Percentiles rank a stretch among this genome's conserved stretches.
phyloP scores from a whole-genome alignment of 2,797 vertebrate genomes.

The Rhabdomys pumilio region DNA sequence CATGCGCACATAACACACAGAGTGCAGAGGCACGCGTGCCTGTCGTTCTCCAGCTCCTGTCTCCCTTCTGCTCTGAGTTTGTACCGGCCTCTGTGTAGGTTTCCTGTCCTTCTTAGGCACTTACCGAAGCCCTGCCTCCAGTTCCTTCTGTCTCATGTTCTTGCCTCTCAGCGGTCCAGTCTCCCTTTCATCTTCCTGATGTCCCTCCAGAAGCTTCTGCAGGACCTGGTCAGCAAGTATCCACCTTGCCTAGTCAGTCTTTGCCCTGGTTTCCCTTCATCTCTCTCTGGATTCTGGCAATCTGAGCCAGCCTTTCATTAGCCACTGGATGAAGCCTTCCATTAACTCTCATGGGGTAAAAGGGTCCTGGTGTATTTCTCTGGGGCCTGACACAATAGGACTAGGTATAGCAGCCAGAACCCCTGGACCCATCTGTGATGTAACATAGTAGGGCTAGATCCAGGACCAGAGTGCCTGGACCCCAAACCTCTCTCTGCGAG shows the following conservation, averaged over 20 bases:
- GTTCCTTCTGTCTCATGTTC: no score
- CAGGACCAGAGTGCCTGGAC: neutral
- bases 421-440: neutral
- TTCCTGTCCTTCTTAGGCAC: neutral
- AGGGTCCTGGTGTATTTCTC: neutral
- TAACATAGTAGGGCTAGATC: neutral
- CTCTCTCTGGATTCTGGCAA: neutral
- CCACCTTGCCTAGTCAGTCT: neutral
- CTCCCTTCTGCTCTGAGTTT: neutral
- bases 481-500: neutral
- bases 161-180: neutral
- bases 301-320: neutral
- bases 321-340: neutral
- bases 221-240: rapidly evolving
- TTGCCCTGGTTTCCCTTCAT: neutral
- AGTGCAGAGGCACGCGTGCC: rapidly evolving
- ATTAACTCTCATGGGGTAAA: neutral
- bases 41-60: rapidly evolving
- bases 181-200: rapidly evolving
- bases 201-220: conserved; percentile 4
- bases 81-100: neutral
- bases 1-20: neutral
- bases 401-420: no score
- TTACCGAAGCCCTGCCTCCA: neutral
- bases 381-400: neutral